Base-by-base conservation (phyloP, 2,888 invertebrate species). In the Monochamus alternatus region DNA sequence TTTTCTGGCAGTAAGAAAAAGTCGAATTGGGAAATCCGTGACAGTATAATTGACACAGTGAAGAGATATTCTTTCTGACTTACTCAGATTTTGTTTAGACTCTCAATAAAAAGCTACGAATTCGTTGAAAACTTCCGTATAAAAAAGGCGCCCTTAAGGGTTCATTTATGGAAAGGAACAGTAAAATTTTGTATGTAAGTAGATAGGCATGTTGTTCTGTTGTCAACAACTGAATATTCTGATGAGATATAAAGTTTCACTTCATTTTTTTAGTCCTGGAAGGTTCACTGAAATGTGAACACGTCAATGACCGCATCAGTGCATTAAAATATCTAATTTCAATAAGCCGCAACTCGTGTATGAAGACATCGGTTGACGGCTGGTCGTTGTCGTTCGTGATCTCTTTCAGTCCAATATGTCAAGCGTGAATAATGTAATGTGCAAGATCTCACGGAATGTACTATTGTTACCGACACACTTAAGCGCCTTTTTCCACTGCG, bases 261-360 rank as follows among this genome's bases (percentile, higher is more conserved):
- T 38, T 38, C 38, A 38, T 38, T 38, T 38, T 38, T 38, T 38
- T 38, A 38, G 38, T 38, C 38, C 58, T 55, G n/a, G 1, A 55
- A 55, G 58, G 58, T 38, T 38, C n/a, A 55, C 55, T 55, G 55
- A 7, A 55, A 55, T 55, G n/a, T n/a, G 55, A 55, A 14, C 55
- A 55, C 55, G 66, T 52, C 66, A 66, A 66, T 44, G 66, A 66
- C 66, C 66, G 52, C 51, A 52, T 52, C 52, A 52, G 51, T 55
- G 51, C 31, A 65, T 51, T 66, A 55, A n/a, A 52, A 66, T 66
- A 66, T 66, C 32, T 52, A 66, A 66, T 66, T 66, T 66, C 66
- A 66, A 32, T 66, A 66, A 66, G 38, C 32, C 12, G 43, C 63
- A 63, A 63, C 14, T 32, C 62, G 38, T 62, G 43, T 51, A 51